Percentiles rank a stretch among this genome's conserved stretches.
phyloP scores from a whole-genome alignment of 2,888 invertebrate genomes.

The Drosophila siamana region DNA sequence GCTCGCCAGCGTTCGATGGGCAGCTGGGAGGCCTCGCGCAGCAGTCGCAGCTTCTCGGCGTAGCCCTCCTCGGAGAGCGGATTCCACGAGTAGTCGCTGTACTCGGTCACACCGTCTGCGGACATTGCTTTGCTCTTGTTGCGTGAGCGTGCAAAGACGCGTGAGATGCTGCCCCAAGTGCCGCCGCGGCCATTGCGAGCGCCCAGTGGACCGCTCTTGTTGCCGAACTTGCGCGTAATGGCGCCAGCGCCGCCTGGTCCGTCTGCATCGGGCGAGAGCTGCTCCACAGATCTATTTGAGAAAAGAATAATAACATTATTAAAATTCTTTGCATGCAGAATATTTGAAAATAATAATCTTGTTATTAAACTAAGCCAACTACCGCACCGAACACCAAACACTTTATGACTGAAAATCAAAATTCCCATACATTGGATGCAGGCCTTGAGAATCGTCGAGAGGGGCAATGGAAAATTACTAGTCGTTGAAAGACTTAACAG shows the following conservation, averaged over 20 bases:
- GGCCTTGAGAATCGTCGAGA: too few relatives aligned
- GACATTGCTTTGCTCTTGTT: conserved; percentile 90
- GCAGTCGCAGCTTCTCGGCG: conserved; percentile 85
- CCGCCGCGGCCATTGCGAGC: conserved; percentile 89
- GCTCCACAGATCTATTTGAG: conserved; percentile 87
- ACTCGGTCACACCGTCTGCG: conserved; percentile 87
- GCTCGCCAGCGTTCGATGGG: conserved; percentile 97
- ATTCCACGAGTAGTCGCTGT: conserved; percentile 85
- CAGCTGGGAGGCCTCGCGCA: conserved; percentile 93
- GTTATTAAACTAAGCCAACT: too few relatives aligned
- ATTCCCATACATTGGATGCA: too few relatives aligned
- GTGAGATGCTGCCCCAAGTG: conserved; percentile 95
- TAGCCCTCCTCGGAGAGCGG: conserved; percentile 85
- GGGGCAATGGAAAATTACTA: too few relatives aligned
- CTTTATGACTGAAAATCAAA: too few relatives aligned
- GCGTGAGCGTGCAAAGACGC: conserved; percentile 94
- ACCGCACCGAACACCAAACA: too few relatives aligned
- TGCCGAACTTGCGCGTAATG: conserved; percentile 85
- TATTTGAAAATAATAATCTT: too few relatives aligned
- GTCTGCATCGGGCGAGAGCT: conserved; percentile 92
- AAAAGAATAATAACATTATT: neutral
- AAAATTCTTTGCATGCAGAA: too few relatives aligned
- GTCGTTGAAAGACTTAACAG: too few relatives aligned
- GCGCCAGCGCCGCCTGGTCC: conserved; percentile 86
- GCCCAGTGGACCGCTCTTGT: conserved; percentile 84